Evolutionary conservation across 2,797 vertebrate species (phyloP).

Genomic region (Ctenochaetus hawaiiensis): DNA sequence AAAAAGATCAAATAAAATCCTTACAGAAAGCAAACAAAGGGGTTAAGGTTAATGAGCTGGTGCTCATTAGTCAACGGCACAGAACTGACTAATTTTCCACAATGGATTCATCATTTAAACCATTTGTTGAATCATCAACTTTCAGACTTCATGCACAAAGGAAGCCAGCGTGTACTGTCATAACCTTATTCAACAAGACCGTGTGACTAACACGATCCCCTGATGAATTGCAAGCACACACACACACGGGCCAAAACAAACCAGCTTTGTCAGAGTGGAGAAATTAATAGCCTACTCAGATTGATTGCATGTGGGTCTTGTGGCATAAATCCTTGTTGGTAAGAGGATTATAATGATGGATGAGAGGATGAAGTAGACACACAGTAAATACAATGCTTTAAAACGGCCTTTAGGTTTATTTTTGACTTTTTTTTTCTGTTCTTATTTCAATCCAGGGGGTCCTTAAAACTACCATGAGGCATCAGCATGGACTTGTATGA

Average conservation of each 20-base stretch:
- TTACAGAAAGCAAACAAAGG: neutral
- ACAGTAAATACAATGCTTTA: slow-evolving; percentile 16
- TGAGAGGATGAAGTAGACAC: slow-evolving; percentile 39
- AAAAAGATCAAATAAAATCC: neutral
- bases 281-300: slow-evolving; percentile 56
- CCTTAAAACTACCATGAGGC: neutral
- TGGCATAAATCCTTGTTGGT: slow-evolving; percentile 52
- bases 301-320: slow-evolving; percentile 58
- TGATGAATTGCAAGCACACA: slow-evolving; percentile 2
- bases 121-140: neutral
- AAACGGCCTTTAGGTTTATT: neutral
- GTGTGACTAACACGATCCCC: neutral
- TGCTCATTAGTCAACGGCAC: neutral
- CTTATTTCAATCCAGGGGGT: neutral
- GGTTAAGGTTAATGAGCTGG: neutral
- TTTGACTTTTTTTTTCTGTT: neutral
- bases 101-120: neutral
- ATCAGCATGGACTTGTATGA: slow-evolving; percentile 6
- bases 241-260: neutral
- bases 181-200: neutral
- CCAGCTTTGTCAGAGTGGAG: slow-evolving; percentile 1
- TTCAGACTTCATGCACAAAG: neutral
- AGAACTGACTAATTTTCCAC: neutral
- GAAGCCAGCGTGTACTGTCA: neutral
- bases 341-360: slow-evolving; percentile 74